These are phyloP conservation scores for Sebastes flavidus DNA, from an alignment of 2,797 vertebrate genomes.

Conservation along the genomic window DNA sequence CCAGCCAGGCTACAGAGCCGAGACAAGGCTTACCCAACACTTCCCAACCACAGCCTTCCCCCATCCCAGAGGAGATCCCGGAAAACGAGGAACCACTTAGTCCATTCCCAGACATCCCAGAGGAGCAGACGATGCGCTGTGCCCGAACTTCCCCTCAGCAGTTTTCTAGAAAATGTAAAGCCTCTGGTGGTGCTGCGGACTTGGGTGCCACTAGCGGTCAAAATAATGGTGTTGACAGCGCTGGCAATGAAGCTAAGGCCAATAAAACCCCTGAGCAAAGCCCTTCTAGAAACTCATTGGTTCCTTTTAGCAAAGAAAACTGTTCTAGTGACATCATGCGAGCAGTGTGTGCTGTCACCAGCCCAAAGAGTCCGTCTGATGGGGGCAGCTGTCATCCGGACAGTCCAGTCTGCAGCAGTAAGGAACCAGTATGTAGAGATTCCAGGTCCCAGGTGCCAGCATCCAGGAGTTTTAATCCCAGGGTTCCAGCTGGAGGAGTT, in stretches of 20 bases:
- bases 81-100: slow-evolving; percentile 41
- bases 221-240: slow-evolving; percentile 15
- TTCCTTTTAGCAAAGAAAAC: background rate
- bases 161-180: slow-evolving; percentile 43
- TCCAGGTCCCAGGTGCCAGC: background rate
- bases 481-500: background rate
- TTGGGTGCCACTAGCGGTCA: background rate
- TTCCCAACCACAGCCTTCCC: slow-evolving; percentile 22
- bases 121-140: slow-evolving; percentile 76
- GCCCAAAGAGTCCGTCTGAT: background rate
- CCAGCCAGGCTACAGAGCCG: slow-evolving; percentile 40
- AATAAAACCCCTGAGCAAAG: background rate
- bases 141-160: slow-evolving; percentile 76
- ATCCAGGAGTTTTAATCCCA: slow-evolving; percentile 8
- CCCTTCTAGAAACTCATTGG: background rate
- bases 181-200: slow-evolving; percentile 5
- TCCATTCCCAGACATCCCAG: slow-evolving; percentile 68
- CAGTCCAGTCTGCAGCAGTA: background rate
- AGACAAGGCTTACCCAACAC: background rate
- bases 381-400: background rate
- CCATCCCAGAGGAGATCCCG: slow-evolving; percentile 12
- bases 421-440: background rate
- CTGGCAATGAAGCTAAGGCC: background rate
- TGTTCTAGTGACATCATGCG: background rate
- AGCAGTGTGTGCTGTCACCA: background rate